These are phyloP conservation scores for Piezodorus guildinii DNA, from an alignment of 1,140 invertebrate species.

Conservation along the genomic window DNA sequence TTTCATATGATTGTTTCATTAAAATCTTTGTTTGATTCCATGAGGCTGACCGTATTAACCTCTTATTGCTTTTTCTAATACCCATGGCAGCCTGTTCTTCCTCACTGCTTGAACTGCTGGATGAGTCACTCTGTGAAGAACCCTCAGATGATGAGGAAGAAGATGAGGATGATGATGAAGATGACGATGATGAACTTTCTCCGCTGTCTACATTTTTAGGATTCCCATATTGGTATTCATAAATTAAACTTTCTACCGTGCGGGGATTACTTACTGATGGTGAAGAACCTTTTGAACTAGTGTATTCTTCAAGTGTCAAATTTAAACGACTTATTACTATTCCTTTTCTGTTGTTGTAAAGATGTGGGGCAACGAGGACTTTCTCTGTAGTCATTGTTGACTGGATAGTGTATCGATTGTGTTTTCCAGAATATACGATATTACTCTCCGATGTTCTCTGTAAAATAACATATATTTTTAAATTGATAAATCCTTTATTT, in stretches of 20 bases:
- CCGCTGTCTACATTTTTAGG: slow-evolving; percentile 17
- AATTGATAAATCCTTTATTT: background rate
- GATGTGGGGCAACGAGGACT: slow-evolving; percentile 25
- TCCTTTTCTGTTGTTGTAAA: slow-evolving; percentile 26
- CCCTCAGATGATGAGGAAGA: slow-evolving; percentile 17
- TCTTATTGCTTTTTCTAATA: background rate
- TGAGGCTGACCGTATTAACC: background rate
- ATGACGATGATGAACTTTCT: background rate
- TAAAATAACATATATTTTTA: slow-evolving; percentile 18
- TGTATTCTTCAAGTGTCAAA: slow-evolving; percentile 27
- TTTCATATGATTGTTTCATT: too few relatives aligned
- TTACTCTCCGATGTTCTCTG: slow-evolving; percentile 27
- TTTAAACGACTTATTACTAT: slow-evolving; percentile 27
- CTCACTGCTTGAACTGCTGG: background rate
- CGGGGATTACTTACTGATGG: slow-evolving; percentile 19
- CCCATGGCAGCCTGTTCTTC: background rate
- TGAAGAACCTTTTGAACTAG: slow-evolving; percentile 20
- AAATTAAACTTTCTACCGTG: slow-evolving; percentile 25
- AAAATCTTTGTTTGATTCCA: slow-evolving; percentile 14
- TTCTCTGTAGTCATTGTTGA: slow-evolving; percentile 29
- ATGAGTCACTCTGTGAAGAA: slow-evolving; percentile 1
- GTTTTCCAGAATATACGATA: slow-evolving; percentile 28
- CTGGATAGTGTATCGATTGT: slow-evolving; percentile 29
- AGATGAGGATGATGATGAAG: background rate
- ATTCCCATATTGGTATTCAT: slow-evolving; percentile 26